Evolutionary conservation across 2,888 invertebrate genomes (phyloP).

Genomic region (Euproctis similis): DNA sequence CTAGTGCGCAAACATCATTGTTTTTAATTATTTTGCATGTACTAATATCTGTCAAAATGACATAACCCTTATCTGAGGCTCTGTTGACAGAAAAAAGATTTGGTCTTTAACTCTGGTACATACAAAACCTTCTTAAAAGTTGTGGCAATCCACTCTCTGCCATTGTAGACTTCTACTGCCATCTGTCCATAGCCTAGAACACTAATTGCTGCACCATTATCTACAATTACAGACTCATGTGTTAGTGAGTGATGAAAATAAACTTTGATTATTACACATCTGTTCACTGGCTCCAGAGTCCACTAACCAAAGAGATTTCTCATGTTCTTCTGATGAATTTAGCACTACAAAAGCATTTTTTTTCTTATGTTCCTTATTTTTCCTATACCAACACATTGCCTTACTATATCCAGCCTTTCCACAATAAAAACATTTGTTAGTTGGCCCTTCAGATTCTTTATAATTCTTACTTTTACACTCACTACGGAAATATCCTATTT

Average conservation of each 20-base stretch:
- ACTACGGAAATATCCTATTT: neutral
- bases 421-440: neutral
- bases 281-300: neutral
- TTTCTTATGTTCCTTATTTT: neutral
- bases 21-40: constrained; percentile 14
- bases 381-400: neutral
- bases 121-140: constrained; percentile 19
- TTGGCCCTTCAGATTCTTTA: no score
- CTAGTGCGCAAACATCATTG: no score
- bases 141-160: constrained; percentile 16
- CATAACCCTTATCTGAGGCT: constrained; percentile 17
- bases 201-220: constrained; percentile 15
- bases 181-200: constrained; percentile 15
- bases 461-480: neutral
- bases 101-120: constrained; percentile 18
- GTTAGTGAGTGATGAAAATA: constrained; percentile 10
- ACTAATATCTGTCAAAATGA: constrained; percentile 14
- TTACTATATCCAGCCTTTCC: neutral
- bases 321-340: neutral
- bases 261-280: constrained; percentile 11
- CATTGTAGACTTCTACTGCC: constrained; percentile 13
- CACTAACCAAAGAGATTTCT: neutral
- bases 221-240: constrained; percentile 13
- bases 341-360: neutral
- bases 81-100: constrained; percentile 19